Percentiles rank a stretch among this genome's conserved stretches.
phyloP scores from a whole-genome alignment of 2,888 invertebrate genomes.

The Phyto melanocephala region DNA sequence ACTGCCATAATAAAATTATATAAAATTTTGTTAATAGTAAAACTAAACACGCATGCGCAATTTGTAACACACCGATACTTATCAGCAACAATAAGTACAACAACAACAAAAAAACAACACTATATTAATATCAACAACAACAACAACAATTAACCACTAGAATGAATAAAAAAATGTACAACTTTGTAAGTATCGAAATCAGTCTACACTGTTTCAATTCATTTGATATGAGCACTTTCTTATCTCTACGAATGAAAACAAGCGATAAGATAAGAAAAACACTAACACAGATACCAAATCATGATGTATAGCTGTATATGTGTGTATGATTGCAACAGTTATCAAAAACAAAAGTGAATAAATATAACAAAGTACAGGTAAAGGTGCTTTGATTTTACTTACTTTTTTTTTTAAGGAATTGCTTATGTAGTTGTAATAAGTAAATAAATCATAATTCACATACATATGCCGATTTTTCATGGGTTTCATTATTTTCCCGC shows the following conservation, averaged over 20 bases:
- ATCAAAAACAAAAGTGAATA: background rate
- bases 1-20: conserved; percentile 23
- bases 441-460: conserved; percentile 69
- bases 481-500: conserved; percentile 54
- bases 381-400: conserved; percentile 46
- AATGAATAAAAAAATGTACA: conserved; percentile 17
- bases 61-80: conserved; percentile 75
- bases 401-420: conserved; percentile 1
- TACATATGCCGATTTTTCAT: conserved; percentile 42
- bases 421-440: conserved; percentile 28
- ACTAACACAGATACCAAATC: conserved; percentile 46
- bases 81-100: conserved; percentile 65
- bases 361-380: conserved; percentile 28
- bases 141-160: conserved; percentile 36
- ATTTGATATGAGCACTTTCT: conserved; percentile 49
- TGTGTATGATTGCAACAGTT: conserved; percentile 17
- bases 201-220: conserved; percentile 46
- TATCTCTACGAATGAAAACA: conserved; percentile 65
- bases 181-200: conserved; percentile 49
- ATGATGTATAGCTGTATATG: background rate
- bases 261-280: conserved; percentile 76
- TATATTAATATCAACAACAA: conserved; percentile 22
- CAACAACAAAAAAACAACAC: background rate
- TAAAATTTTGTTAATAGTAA: conserved; percentile 48
- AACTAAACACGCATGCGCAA: conserved; percentile 76